Base-by-base conservation (phyloP, 2,113 vertebrate species). In the Hassar affinis region DNA sequence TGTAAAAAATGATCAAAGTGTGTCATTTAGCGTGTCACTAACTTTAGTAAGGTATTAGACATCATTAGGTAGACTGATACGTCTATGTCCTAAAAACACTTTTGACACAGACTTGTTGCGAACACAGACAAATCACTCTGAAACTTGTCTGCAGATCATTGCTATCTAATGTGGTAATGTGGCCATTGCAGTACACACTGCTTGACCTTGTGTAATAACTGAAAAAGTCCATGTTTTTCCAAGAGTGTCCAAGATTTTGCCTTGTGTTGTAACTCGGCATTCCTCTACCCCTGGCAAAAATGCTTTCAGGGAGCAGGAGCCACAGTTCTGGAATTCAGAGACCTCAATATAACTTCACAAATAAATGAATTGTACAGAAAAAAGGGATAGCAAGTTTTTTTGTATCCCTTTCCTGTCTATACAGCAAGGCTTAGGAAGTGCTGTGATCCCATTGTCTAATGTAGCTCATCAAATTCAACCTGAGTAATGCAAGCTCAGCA, bases 401-500 rank as follows among this genome's bases (percentile, higher is more conserved):
- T n/a, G 69, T 57, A 85, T 86, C 85, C 35, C 38, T 84, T 77
- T 78, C 68, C 51, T 85, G 80, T 86, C 64, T 75, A 64, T 45
- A 33, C 71, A 82, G 22, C 18, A 74, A 59, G 78, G 78, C 74
- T 42, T 25, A 27, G 83, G 86, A 78, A 82, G 83, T 66, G 51
- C 14, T 62, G 78, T 85, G 81, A 81, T 85, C 76, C 72, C 78
- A 25, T 80, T 86, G 87, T 90, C 84, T 89, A 87, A 84, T 85
- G 85, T 87, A 87, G 86, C 85, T 87, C 84, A 86, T 88, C 83
- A 90, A 87, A 88, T 87, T 85, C 82, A 87, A 80, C 79, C 47
- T 17, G 27, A 81, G 86, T 88, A 87, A 85, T 88, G 85, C 87
- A 87, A 90, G 84, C 87, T 89, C 87, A 90, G 89, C 86, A 88